Base-by-base conservation (phyloP, 2,888 invertebrate genomes). In the Ophion slaviceki region DNA sequence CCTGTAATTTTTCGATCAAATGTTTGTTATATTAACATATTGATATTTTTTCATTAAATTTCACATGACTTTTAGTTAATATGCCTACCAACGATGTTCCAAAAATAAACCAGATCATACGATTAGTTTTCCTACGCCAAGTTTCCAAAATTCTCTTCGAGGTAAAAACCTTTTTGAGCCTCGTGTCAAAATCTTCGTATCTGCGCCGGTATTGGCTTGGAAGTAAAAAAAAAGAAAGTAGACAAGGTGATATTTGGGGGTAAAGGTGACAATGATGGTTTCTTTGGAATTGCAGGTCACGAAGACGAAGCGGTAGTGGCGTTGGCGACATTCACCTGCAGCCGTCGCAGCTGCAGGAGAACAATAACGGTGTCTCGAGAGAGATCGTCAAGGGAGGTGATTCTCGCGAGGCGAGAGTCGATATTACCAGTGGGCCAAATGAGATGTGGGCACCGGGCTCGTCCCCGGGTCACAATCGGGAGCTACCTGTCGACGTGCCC, bases 401-500 rank as follows among this genome's bases (percentile, higher is more conserved):
- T 59, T 84, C 85, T 40, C 87, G 87, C 45, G 88, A 88, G 53
- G 89, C 91, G 89, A 90, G 91, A 86, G 91, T 88, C 87, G 93
- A 93, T 91, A 92, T 92, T 91, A 90, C 92, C 90, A 90, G 93
- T 62, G 92, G 91, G 91, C 95, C 96, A 95, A 93, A 94, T 94
- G 93, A 92, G 91, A 94, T 94, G 94, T 94, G 94, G 94, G 92
- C 92, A 90, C 92, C 93, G 92, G 92, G 92, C 87, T 91, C 91
- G 45, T 87, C 88, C 90, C 91, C 90, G 91, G 97, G 97, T 94
- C 98, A 98, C 93, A 99, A 99, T 96, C 97, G 99, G 94, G 99
- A 99, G 96, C 98, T 99, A 98, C 98, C 99, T 94, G 99, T 99
- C 94, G 99, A 99, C 95, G 99, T 99, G 92, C 99, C 99, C 92